Conservation (phyloP, 2,113 vertebrate genomes). For the Burhinus oedicnemus region DNA sequence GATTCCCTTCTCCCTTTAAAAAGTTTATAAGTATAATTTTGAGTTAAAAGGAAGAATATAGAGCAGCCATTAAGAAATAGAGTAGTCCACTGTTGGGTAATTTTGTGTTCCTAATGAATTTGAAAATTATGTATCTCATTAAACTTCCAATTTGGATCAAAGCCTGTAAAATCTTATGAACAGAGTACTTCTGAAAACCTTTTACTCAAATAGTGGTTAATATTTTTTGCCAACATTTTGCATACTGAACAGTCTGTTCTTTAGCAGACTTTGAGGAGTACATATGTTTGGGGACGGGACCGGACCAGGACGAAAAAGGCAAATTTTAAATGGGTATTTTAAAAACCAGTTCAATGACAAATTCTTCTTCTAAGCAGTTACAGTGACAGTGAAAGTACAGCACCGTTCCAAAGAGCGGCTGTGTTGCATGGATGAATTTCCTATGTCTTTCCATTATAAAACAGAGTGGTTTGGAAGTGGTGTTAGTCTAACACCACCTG, state of each 20-base stretch:
- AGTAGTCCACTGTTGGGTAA: neutral
- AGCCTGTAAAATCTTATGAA: neutral
- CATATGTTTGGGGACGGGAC: neutral
- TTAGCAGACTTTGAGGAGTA: neutral
- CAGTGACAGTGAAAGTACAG: neutral
- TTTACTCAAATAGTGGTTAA: neutral
- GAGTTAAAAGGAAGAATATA: neutral
- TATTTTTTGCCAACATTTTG: neutral
- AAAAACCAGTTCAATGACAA: neutral
- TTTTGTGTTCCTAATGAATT: neutral
- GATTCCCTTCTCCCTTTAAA: neutral
- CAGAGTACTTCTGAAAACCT: neutral
- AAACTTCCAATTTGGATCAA: neutral
- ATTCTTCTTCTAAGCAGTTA: neutral
- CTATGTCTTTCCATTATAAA: neutral
- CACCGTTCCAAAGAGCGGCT: neutral
- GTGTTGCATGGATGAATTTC: neutral
- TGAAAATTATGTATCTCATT: neutral
- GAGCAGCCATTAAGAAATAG: neutral
- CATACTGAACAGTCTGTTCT: neutral
- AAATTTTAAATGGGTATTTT: neutral
- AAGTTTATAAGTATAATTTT: neutral
- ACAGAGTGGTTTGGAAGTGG: neutral
- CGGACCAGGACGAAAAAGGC: neutral
- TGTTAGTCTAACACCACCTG: neutral